Evolutionary conservation across 2,888 invertebrate genomes (phyloP).

Genomic region (Alloplasta piceator): DNA sequence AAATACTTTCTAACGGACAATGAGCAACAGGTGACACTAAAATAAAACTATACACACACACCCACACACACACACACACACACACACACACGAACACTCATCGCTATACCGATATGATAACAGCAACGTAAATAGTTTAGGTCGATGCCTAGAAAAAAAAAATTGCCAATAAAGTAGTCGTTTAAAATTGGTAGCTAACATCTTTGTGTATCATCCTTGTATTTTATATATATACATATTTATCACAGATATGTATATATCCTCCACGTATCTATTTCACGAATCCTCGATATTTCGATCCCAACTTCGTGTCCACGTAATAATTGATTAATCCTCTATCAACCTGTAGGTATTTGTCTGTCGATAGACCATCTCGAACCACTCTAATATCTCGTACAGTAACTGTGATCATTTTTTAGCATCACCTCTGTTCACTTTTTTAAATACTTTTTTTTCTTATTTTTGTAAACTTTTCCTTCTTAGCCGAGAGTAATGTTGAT

Average conservation of each 20-base stretch:
- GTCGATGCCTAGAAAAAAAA: constrained; percentile 80
- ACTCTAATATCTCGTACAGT: constrained; percentile 18
- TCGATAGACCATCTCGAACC: constrained; percentile 35
- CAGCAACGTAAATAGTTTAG: constrained; percentile 82
- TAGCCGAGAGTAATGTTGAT: constrained; percentile 35
- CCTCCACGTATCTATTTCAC: constrained; percentile 17
- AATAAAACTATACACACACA: background rate
- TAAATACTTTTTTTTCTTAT: constrained; percentile 5
- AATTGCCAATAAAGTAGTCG: constrained; percentile 84
- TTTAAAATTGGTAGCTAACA: constrained; percentile 83
- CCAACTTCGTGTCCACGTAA: constrained; percentile 55
- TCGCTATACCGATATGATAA: constrained; percentile 77
- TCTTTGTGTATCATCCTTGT: constrained; percentile 82
- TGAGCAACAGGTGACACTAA: constrained; percentile 15
- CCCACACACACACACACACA: no score
- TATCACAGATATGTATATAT: constrained; percentile 26
- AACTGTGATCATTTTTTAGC: constrained; percentile 1
- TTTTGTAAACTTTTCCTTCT: constrained; percentile 11
- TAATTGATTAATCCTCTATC: constrained; percentile 38
- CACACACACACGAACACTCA: constrained; percentile 45
- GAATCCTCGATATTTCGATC: constrained; percentile 65
- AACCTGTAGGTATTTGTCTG: constrained; percentile 32
- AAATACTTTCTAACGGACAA: constrained; percentile 8
- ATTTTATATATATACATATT: constrained; percentile 63
- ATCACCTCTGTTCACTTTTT: constrained; percentile 1